phyloP scores from a whole-genome alignment of 64 coral and sea anemone genomes.

The Exaiptasia diaphana region DNA sequence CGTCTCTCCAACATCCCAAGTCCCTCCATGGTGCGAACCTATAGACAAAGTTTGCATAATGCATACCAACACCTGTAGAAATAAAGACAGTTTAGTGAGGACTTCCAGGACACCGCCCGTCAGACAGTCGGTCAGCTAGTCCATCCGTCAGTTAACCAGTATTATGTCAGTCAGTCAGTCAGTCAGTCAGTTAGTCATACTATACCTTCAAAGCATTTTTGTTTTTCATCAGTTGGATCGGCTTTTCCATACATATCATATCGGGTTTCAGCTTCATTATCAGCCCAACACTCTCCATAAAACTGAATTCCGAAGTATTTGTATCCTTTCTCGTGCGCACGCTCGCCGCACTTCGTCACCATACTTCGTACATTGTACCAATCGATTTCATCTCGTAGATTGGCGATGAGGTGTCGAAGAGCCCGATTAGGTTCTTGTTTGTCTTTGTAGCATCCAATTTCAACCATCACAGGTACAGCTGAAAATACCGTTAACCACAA shows the following conservation, averaged over 20 bases:
- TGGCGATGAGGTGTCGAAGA: constrained; percentile 42
- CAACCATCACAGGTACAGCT: constrained; percentile 65
- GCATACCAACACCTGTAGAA: constrained; percentile 44
- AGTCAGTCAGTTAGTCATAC: too few relatives aligned
- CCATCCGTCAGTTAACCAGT: too few relatives aligned
- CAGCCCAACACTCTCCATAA: constrained; percentile 83
- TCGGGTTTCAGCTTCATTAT: constrained; percentile 44
- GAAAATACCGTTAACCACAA: neutral
- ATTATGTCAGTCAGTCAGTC: too few relatives aligned
- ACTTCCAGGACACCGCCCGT: too few relatives aligned
- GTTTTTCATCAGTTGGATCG: neutral
- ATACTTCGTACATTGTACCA: constrained; percentile 80
- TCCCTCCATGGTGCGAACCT: constrained; percentile 82
- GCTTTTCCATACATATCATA: constrained; percentile 68
- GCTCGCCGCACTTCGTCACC: constrained; percentile 82
- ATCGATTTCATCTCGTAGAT: constrained; percentile 48
- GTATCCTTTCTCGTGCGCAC: constrained; percentile 65
- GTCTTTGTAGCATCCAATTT: constrained; percentile 83
- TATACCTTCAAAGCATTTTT: constrained; percentile 70
- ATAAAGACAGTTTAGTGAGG: neutral
- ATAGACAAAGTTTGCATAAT: constrained; percentile 71
- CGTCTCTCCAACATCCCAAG: constrained; percentile 74
- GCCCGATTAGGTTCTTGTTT: constrained; percentile 22
- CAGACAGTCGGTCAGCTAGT: too few relatives aligned
- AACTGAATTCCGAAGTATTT: constrained; percentile 69